These are phyloP conservation scores for Actinernus sp. DNA, from an alignment of 92 coral and sea anemone genomes.

Conservation along the genomic window DNA sequence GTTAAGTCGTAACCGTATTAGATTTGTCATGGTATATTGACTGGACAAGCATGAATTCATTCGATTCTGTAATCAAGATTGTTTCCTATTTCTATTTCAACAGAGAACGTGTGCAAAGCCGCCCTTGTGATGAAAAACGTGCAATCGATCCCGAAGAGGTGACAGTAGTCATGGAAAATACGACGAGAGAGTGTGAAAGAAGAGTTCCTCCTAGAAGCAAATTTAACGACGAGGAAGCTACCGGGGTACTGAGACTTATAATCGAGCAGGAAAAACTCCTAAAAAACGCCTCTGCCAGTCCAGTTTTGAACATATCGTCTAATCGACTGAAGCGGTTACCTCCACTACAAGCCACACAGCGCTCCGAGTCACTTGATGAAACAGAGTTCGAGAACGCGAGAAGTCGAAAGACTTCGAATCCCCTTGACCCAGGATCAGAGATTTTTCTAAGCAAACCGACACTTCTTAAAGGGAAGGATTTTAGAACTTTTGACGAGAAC, in stretches of 20 bases:
- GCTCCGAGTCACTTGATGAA: constrained; percentile 49
- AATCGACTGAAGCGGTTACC: constrained; percentile 84
- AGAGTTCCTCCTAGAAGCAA: constrained; percentile 91
- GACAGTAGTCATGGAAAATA: constrained; percentile 39
- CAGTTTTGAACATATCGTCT: constrained; percentile 77
- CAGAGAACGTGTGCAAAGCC: too few relatives aligned
- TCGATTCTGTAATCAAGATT: too few relatives aligned
- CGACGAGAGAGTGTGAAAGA: constrained; percentile 34
- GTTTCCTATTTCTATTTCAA: too few relatives aligned
- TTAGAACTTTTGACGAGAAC: constrained; percentile 41
- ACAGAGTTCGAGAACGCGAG: constrained; percentile 53
- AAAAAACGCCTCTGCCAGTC: constrained; percentile 78
- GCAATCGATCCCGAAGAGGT: too few relatives aligned
- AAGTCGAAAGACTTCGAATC: constrained; percentile 47
- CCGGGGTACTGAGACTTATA: constrained; percentile 88
- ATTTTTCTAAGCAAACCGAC: constrained; percentile 71
- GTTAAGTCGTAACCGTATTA: too few relatives aligned
- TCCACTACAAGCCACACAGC: constrained; percentile 57
- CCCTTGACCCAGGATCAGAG: constrained; percentile 25
- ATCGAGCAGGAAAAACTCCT: constrained; percentile 88
- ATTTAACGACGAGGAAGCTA: constrained; percentile 97
- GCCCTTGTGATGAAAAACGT: too few relatives aligned
- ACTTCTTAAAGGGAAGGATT: constrained; percentile 66
- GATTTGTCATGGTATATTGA: too few relatives aligned
- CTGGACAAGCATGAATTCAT: too few relatives aligned